Evolutionary conservation across 2,113 vertebrate species (phyloP).

Genomic region (Poeciliopsis retropinna): DNA sequence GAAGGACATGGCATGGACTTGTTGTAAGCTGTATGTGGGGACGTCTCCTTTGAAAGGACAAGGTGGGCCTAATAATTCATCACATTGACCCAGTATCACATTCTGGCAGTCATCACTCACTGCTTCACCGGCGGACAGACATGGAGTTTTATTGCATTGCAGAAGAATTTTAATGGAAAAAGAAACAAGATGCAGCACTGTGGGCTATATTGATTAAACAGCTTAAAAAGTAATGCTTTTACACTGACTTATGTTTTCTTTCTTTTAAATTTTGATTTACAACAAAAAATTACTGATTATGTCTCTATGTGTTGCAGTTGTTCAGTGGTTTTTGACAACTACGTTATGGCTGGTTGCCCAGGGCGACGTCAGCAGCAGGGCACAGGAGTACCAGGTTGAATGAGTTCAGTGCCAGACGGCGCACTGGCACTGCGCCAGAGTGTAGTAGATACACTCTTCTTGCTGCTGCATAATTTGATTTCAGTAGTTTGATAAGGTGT

Average conservation of each 20-base stretch:
- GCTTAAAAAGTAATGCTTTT: not conserved
- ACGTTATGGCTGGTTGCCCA: too few species aligned
- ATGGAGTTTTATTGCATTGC: not conserved
- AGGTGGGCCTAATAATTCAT: slow-evolving; percentile 24
- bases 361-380: not conserved
- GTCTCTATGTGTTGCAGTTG: not conserved
- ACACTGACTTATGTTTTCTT: not conserved
- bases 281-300: not conserved
- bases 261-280: not conserved
- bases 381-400: not conserved
- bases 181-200: not conserved
- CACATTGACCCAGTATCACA: slow-evolving; percentile 29
- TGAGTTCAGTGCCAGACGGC: not conserved
- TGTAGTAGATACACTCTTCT: too few species aligned
- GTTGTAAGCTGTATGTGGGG: slow-evolving; percentile 6
- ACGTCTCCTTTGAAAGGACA: slow-evolving; percentile 30
- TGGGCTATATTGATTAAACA: not conserved
- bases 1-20: not conserved
- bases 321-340: not conserved
- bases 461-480: too few species aligned
- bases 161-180: slow-evolving; percentile 5
- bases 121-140: not conserved
- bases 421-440: too few species aligned
- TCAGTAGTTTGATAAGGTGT: not conserved
- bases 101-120: slow-evolving; percentile 33